Evolutionary conservation across 1,140 invertebrate genomes (phyloP), one percentile per base, ranked within the genome.

Genomic region (Tetragonula clypearis): DNA sequence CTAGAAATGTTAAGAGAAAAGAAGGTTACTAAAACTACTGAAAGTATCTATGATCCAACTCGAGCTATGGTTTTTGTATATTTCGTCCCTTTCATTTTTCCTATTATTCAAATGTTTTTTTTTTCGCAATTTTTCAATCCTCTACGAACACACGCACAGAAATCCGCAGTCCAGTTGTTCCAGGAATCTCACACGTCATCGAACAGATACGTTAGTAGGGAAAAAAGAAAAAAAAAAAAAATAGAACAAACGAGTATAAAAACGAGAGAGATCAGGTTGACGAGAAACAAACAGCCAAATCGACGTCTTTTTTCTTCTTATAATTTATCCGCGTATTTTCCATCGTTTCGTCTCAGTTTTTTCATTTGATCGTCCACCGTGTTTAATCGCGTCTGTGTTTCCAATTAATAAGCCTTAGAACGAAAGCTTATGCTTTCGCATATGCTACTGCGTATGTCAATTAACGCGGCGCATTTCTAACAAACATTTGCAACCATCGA

Each of bases 171-270:
- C 41, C 41, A 49, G 41, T 49, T 49, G 9, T 49, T 49, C 8
- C 41, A 49, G 21, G 21, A 41, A 21, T 14, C 14, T 56, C 73
- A 26, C 73, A 17, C 66, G 55, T 65, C 73, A 53, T 74, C 62
- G 74, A 55, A 49, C 55, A 53, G 26, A n/a, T 60, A 65, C 19
- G 56, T 76, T 23, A 60, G 30, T 82, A n/a, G 66, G 79, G 84
- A 86, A 11, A 71, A 83, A 79, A 62, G 55, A 53, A 19, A 83
- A 79, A 62, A 58, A 53, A 19, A 15, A 26, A 21, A 21, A 26
- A 21, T 30, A 30, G 30, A 35, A 35, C 2, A 21, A 21, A 3
- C 41, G 41, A 49, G 41, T 49, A 49, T 30, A 11, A 30, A 30
- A 21, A 30, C 4, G 21, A 17, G 30, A 35, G 21, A 17, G 30